Evolutionary conservation across 2,888 invertebrate species (phyloP), one percentile per base, ranked within the genome.

Genomic region (Myopa tessellatipennis): DNA sequence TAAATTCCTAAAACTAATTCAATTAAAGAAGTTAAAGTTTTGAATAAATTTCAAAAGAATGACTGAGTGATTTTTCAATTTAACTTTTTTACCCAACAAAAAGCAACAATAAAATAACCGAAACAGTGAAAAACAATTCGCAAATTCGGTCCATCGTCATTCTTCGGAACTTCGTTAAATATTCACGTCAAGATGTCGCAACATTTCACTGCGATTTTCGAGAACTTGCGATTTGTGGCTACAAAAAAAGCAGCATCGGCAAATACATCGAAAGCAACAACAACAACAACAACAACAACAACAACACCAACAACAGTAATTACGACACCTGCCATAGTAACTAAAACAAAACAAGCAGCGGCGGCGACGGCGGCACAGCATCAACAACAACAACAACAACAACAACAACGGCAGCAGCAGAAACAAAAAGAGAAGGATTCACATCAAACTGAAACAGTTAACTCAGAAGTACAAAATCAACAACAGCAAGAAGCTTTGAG

Each of bases 201-300:
- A 81, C 88, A 89, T 81, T 87, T 89, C 80, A 85, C 87, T 79
- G 86, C 89, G 83, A 88, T 89, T 85, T 80, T 89, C 74, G 88
- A 88, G 82, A 89, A 89, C 81, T 84, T 89, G 83, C 87, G 87
- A 74, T 85, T 89, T 83, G 87, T 87, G 82, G 80, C 85, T 79
- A 85, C 84, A 79, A 87, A 87, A 78, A 81, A 85, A 71, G 81
- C 84, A 77, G 79, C 85, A 6, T 50, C 79, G 58, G 76, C 80
- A 65, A 60, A 74, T 40, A 55, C 72, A n/a, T n/a, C n/a, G n/a
- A n/a, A n/a, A n/a, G n/a, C 83, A 80, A 26, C 79, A 79, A 16
- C 78, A 75, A 26, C 79, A 79, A 38, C 83, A 80, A 26, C 79
- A 79, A 16, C 78, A 75, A 26, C 79, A 79, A 38, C 78, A 79